Base-by-base conservation (phyloP, 2,113 vertebrate genomes). In the Syngnathoides biaculeatus region DNA sequence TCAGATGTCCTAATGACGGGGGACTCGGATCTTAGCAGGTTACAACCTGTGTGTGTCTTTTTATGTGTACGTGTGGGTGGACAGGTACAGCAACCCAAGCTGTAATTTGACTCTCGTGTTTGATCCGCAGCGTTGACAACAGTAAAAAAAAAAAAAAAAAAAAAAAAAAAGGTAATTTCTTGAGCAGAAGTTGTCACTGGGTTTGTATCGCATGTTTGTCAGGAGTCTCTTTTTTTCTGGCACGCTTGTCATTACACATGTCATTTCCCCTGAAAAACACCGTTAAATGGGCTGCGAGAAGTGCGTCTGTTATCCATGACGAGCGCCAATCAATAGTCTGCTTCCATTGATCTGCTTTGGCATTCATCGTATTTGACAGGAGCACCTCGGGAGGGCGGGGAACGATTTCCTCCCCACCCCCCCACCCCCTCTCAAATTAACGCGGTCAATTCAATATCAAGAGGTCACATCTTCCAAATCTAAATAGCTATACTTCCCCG, bases 241-340 rank as follows among this genome's bases (percentile, higher is more conserved):
- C 22, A 40, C 65, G 66, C 69, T 52, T 83, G 74, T 79, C 69
- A 71, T 78, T 73, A 55, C 65, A 66, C 65, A 75, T 74, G 77
- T 79, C 73, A 69, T 71, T 77, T 71, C 61, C 66, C 53, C 39
- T 38, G 62, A 75, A 74, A 53, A 63, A 20, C 56, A 52, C 67
- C 80, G 81, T 74, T 84, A 83, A 88, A 82, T 82, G 78, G 75
- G 57, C 79, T 84, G 80, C 24, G 39, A 72, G 71, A 68, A 78
- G 64, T 52, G 65, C 63, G 64, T 78, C 70, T 82, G 74, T 72
- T 80, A 65, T 76, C 74, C 78, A 72, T 64, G 67, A 79, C 68
- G 69, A 66, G 58, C 56, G 60, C 63, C 61, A 78, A 83, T 89
- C 80, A 73, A 88, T 88, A 84, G 68, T 45, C 72, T 43, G 73